Conservation (phyloP, 2,888 invertebrate genomes). For the Xestia sexstrigata region DNA sequence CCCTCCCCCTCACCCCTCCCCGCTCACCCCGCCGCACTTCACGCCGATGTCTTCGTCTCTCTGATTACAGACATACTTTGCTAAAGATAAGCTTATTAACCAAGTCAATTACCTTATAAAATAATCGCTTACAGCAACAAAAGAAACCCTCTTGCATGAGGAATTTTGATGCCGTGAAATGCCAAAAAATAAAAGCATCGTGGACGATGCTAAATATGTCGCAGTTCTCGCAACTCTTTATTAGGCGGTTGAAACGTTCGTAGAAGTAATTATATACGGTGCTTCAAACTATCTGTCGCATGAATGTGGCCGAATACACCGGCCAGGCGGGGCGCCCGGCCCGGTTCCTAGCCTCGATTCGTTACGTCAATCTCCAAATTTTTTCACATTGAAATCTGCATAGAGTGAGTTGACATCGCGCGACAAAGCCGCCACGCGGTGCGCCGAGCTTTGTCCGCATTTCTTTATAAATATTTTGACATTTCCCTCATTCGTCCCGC, state of each 20-base stretch:
- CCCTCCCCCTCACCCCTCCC: conserved; percentile 36
- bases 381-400: conserved; percentile 87
- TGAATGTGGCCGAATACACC: conserved; percentile 78
- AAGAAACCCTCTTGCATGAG: conserved; percentile 33
- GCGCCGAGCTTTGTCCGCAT: conserved; percentile 84
- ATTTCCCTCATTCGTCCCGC: conserved; percentile 87
- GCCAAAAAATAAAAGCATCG: conserved; percentile 77
- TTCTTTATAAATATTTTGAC: conserved; percentile 91
- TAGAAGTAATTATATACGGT: conserved; percentile 89
- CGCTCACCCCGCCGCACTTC: conserved; percentile 36
- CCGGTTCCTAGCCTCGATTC: conserved; percentile 80
- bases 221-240: conserved; percentile 85
- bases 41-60: conserved; percentile 45
- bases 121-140: conserved; percentile 47
- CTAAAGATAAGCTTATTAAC: conserved; percentile 60
- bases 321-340: conserved; percentile 85
- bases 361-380: conserved; percentile 89
- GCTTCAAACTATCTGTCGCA: conserved; percentile 82
- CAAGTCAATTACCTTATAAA: conserved; percentile 52
- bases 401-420: conserved; percentile 88
- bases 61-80: conserved; percentile 50
- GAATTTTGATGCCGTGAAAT: conserved; percentile 70
- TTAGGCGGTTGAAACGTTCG: conserved; percentile 83
- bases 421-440: conserved; percentile 85
- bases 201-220: conserved; percentile 74